phyloP scores from a whole-genome alignment of 2,888 invertebrate genomes.

The Encarsia formosa region DNA sequence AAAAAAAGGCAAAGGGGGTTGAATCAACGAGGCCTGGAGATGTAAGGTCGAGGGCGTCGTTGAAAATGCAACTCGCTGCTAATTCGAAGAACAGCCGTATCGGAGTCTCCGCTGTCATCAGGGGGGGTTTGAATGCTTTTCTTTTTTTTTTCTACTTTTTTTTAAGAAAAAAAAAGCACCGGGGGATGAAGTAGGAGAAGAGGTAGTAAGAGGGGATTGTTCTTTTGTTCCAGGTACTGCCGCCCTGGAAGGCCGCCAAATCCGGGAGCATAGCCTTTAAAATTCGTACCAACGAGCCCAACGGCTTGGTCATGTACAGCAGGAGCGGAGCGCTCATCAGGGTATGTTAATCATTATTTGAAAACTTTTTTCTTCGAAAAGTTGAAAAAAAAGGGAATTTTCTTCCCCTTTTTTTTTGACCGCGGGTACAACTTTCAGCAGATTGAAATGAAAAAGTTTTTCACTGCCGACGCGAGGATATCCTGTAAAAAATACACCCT shows the following conservation, averaged over 20 bases:
- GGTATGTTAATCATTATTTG: constrained; percentile 26
- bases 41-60: too few species aligned
- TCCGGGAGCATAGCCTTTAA: constrained; percentile 89
- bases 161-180: too few species aligned
- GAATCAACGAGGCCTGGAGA: too few species aligned
- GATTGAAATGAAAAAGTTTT: constrained; percentile 14
- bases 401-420: not conserved
- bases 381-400: not conserved
- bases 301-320: constrained; percentile 90
- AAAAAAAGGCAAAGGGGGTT: too few species aligned
- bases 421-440: not conserved
- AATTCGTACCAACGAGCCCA: constrained; percentile 91
- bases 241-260: constrained; percentile 87
- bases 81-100: too few species aligned
- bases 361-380: constrained; percentile 2
- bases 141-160: too few species aligned
- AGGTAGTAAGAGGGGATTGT: constrained; percentile 1
- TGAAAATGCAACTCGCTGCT: too few species aligned
- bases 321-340: constrained; percentile 59
- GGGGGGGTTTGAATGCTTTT: too few species aligned
- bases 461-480: too few species aligned
- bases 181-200: too few species aligned
- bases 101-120: too few species aligned
- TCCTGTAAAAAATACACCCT: too few species aligned
- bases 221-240: constrained; percentile 66